Percentiles rank a stretch among this genome's conserved stretches.
Conservation (phyloP, 2,888 invertebrate species). For the Pegoplata infirma region DNA sequence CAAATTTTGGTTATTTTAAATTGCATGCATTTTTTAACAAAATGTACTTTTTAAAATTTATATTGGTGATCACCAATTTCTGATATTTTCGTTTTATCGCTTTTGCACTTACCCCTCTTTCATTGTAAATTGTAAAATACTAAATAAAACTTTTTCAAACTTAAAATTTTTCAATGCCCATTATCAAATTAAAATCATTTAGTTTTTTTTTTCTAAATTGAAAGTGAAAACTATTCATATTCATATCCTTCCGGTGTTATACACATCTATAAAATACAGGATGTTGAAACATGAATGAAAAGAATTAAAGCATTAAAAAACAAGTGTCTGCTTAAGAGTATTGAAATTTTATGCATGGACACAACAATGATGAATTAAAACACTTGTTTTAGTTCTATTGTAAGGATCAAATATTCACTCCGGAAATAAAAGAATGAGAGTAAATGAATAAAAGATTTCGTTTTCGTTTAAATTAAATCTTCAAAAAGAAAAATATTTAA, state of each 20-base stretch:
- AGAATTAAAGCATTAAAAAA: slow-evolving; percentile 34
- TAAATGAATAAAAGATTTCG: slow-evolving; percentile 44
- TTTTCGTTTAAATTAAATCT: slow-evolving; percentile 41
- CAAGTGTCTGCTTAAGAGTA: slow-evolving; percentile 46
- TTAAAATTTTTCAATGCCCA: slow-evolving; percentile 18
- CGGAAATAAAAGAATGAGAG: slow-evolving; percentile 55
- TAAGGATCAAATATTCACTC: slow-evolving; percentile 11
- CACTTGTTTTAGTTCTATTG: slow-evolving; percentile 50
- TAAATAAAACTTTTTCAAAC: no score
- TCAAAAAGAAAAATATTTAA: background rate
- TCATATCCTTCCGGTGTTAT: slow-evolving; percentile 53
- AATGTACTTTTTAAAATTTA: no score
- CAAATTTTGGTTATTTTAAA: no score
- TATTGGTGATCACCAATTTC: no score
- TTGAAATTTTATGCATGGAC: slow-evolving; percentile 16
- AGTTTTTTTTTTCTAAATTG: slow-evolving; percentile 10
- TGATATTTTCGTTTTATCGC: no score
- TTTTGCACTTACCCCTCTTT: no score
- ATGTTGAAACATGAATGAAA: slow-evolving; percentile 33
- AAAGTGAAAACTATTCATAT: slow-evolving; percentile 60
- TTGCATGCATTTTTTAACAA: no score
- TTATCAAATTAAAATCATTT: background rate
- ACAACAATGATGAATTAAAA: slow-evolving; percentile 35
- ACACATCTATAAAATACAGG: slow-evolving; percentile 43
- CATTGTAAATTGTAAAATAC: no score